phyloP scores from a whole-genome alignment of 2,888 invertebrate species.

The Apantesis nais region DNA sequence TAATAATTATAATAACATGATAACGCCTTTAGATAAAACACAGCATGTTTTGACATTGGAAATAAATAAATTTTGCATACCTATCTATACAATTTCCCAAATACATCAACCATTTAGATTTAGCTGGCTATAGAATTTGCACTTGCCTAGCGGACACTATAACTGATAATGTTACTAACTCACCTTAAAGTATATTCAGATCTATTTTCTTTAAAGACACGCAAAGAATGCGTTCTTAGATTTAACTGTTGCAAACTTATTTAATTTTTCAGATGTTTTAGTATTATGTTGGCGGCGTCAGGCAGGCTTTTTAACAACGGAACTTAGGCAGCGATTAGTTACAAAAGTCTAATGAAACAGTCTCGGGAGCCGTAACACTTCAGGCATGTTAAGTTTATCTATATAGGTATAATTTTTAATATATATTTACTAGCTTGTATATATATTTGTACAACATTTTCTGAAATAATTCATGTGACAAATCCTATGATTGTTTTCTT shows the following conservation, averaged over 20 bases:
- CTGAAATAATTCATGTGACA: conserved; percentile 32
- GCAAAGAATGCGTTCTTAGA: conserved; percentile 39
- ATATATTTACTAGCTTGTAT: conserved; percentile 49
- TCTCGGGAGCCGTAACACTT: conserved; percentile 41
- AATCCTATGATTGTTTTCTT: conserved; percentile 21
- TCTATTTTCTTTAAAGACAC: conserved; percentile 5
- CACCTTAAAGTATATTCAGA: conserved; percentile 25
- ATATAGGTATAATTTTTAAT: conserved; percentile 45
- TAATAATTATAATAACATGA: conserved; percentile 24
- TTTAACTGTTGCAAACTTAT: conserved; percentile 62
- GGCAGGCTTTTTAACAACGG: conserved; percentile 60
- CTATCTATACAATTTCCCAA: conserved; percentile 19
- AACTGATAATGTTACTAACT: conserved; percentile 40
- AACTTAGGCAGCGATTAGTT: conserved; percentile 56
- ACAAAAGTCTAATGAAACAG: conserved; percentile 43
- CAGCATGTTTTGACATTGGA: conserved; percentile 42
- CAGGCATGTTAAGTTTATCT: conserved; percentile 44
- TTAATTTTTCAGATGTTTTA: conserved; percentile 71
- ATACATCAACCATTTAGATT: conserved; percentile 24
- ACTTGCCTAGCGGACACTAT: conserved; percentile 29
- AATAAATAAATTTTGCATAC: conserved; percentile 22
- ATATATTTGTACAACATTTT: conserved; percentile 43
- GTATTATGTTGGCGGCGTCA: conserved; percentile 64
- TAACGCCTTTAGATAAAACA: conserved; percentile 40
- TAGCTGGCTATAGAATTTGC: conserved; percentile 22